Evolutionary conservation across 2,888 invertebrate genomes (phyloP), one percentile per base, ranked within the genome.

Genomic region (Drosophila antonietae): DNA sequence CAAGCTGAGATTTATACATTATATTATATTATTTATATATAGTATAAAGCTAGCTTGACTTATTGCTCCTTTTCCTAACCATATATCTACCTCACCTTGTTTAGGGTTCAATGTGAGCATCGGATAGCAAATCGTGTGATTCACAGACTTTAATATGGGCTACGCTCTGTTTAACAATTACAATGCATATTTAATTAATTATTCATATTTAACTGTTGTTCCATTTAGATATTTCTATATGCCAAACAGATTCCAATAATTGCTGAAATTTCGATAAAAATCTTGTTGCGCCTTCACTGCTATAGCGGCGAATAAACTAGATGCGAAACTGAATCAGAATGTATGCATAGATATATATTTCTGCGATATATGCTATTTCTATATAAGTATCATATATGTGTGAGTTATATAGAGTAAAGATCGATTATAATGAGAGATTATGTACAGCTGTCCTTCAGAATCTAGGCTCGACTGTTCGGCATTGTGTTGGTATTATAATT

Each of bases 111-210:
- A 41, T n/a, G 2, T 3, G 20, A 8, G 20, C 41, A 8, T 6
- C 5, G 12, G 44, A 20, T 5, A 44, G 14, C 6, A 20, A 20
- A 5, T 41, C n/a, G 8, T 41, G 41, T 41, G 43, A 43, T 18
- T 23, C 20, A 46, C 2, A 14, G 6, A 23, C 14, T 7, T 46
- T 6, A 2, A 2, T 1, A 23, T 3, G 2, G 15, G 15, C 15
- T 10, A 18, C 31, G 49, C 49, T 51, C 49, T 33, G 49, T 18
- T 51, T 51, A 31, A 33, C 31, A 51, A 33, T 51, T 51, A 51
- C 49, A 51, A 33, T 51, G 18, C 18, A 33, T n/a, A 33, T 18
- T 51, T 51, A 6, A 51, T 51, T 49, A 5, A 28, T 28, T 12
- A 33, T 18, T 51, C 18, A 31, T 33, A 31, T 12, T 33, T 2